These are phyloP conservation scores for Eupithecia exiguata DNA, from an alignment of 2,888 invertebrate genomes.

Conservation along the genomic window DNA sequence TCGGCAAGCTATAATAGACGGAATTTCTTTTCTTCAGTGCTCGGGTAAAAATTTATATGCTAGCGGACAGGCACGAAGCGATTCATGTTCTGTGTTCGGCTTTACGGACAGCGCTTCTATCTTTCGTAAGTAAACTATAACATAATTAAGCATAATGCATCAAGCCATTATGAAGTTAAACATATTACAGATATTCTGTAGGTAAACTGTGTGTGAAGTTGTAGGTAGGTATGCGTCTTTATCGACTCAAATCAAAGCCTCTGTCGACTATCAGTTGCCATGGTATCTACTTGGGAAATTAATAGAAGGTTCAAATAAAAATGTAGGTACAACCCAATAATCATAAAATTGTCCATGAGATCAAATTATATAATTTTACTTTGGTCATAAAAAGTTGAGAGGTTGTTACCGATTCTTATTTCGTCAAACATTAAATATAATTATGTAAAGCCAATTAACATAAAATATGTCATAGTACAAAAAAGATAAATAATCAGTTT, in stretches of 20 bases:
- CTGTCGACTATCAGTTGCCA: conserved; percentile 25
- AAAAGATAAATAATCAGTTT: not conserved
- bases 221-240: not conserved
- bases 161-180: too few species aligned
- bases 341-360: conserved; percentile 2
- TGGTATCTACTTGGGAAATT: not conserved
- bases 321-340: not conserved
- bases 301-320: not conserved
- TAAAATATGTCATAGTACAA: not conserved
- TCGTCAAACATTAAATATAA: not conserved
- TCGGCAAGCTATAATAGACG: not conserved
- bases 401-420: not conserved
- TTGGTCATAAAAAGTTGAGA: conserved; percentile 5
- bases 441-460: not conserved
- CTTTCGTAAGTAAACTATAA: not conserved
- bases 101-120: not conserved
- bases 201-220: not conserved
- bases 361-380: conserved; percentile 12
- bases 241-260: conserved; percentile 42
- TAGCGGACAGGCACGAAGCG: too few species aligned
- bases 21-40: too few species aligned
- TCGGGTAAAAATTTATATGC: too few species aligned
- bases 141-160: not conserved
- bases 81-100: too few species aligned
- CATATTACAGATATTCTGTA: too few species aligned